Conservation (phyloP, 1,140 invertebrate genomes). For the Delia radicum region DNA sequence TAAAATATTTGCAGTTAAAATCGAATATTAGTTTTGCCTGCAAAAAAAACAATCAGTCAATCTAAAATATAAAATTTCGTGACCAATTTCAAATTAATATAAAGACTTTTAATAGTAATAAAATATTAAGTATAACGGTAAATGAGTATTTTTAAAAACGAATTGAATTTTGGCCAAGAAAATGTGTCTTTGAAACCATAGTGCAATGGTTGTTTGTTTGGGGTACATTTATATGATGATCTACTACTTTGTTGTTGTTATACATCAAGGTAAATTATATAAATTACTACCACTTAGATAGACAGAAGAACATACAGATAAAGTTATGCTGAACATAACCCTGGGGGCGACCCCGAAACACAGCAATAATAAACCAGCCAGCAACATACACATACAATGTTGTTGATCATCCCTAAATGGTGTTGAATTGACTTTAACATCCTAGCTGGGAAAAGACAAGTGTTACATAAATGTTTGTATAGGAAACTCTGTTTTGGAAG, state of each 20-base stretch:
- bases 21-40: no score
- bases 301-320: background rate
- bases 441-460: background rate
- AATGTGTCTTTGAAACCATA: no score
- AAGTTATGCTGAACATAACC: conserved; percentile 28
- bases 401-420: conserved; percentile 53
- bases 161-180: no score
- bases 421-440: conserved; percentile 50
- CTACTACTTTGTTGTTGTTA: background rate
- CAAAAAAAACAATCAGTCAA: no score
- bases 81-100: no score
- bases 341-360: conserved; percentile 29
- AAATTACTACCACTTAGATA: background rate
- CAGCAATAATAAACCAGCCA: background rate
- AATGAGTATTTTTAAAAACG: no score
- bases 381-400: background rate
- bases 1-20: no score
- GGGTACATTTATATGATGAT: background rate
- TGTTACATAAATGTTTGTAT: background rate
- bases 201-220: background rate
- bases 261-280: conserved; percentile 7
- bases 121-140: no score
- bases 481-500: background rate
- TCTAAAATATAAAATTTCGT: no score
- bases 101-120: no score